Evolutionary conservation across 1,140 invertebrate species (phyloP).

Genomic region (Batillaria attramentaria): DNA sequence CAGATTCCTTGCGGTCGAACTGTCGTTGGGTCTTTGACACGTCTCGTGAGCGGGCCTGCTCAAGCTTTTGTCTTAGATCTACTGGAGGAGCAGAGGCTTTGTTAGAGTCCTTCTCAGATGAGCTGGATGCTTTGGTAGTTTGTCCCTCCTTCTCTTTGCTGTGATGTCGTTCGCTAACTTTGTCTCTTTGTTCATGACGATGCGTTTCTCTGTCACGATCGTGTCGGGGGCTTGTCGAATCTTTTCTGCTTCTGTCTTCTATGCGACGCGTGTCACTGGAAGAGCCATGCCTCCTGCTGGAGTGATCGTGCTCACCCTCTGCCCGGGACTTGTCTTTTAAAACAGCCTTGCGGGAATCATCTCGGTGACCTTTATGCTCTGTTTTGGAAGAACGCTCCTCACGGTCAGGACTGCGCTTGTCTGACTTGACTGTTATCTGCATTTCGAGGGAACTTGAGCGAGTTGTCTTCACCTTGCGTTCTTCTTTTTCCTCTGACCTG

Average conservation of each 20-base stretch:
- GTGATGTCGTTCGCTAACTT: conserved; percentile 17
- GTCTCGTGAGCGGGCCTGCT: conserved; percentile 22
- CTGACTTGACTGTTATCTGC: conserved; percentile 47
- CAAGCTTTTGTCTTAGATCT: conserved; percentile 33
- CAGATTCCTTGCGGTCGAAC: conserved; percentile 60
- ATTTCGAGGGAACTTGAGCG: conserved; percentile 31
- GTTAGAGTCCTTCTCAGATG: background rate
- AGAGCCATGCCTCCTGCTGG: background rate
- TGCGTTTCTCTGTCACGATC: background rate
- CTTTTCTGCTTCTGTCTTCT: conserved; percentile 13
- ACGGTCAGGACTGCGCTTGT: conserved; percentile 16
- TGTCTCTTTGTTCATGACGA: background rate
- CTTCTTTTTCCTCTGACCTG: conserved; percentile 38
- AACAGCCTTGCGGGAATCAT: too few species aligned
- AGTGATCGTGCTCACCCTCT: too few species aligned
- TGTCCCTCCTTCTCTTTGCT: background rate
- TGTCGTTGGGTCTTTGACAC: conserved; percentile 35
- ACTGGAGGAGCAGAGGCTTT: conserved; percentile 12
- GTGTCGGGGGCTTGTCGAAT: conserved; percentile 5
- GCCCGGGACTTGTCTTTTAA: too few species aligned
- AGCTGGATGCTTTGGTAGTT: background rate
- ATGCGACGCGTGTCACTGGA: background rate
- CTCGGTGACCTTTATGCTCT: background rate
- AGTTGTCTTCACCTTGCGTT: conserved; percentile 40
- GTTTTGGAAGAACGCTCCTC: background rate